Percentiles rank a stretch among this genome's conserved stretches.
Conservation (phyloP, 2,797 vertebrate species). For the Hapalemur alaotrensis region DNA sequence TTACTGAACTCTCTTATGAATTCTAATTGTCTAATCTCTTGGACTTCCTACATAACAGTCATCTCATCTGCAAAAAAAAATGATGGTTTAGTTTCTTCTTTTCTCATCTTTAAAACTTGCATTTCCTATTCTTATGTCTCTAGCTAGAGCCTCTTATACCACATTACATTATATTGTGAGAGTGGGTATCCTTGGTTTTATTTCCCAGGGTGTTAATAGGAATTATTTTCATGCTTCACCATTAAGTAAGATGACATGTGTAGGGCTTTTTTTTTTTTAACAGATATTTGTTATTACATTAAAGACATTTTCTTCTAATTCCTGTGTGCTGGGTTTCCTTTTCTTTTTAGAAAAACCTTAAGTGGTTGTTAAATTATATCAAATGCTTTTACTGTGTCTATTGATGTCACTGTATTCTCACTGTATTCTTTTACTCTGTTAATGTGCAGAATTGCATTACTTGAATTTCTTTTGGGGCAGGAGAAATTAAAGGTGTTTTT, state of each 20-base stretch:
- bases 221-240: slow-evolving; percentile 21
- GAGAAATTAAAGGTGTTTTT: neutral
- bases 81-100: neutral
- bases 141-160: neutral
- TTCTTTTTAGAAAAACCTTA: neutral
- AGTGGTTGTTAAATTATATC: neutral
- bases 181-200: neutral
- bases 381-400: neutral
- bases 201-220: neutral
- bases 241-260: neutral
- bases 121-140: neutral
- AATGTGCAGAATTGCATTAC: neutral
- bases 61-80: neutral
- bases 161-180: neutral
- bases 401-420: neutral
- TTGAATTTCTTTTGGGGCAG: neutral
- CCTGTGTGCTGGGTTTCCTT: neutral
- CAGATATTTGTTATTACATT: neutral
- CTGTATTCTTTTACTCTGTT: neutral
- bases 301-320: neutral
- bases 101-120: neutral
- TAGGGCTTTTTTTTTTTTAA: neutral
- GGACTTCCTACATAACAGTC: neutral
- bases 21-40: neutral
- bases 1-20: neutral